Percentiles rank a stretch among this genome's conserved stretches.
These are phyloP conservation scores for Strix occidentalis DNA, from an alignment of 2,797 vertebrate genomes.

Conservation along the genomic window DNA sequence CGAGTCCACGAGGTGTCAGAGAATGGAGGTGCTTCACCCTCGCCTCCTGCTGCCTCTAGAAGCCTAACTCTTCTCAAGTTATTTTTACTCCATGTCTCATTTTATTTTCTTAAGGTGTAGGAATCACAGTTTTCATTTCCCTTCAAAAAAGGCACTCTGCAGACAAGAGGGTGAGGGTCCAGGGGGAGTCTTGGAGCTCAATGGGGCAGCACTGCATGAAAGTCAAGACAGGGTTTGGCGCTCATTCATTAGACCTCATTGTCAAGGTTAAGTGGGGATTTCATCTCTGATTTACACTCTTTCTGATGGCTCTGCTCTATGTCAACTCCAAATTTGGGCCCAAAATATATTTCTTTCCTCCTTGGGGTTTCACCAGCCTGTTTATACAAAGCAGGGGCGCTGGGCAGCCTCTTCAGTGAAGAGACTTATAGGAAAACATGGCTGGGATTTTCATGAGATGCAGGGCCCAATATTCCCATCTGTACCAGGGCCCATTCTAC, in stretches of 20 bases:
- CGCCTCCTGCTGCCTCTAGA: rapidly evolving
- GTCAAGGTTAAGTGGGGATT: slow-evolving; percentile 20
- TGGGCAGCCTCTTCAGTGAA: not conserved
- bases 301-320: not conserved
- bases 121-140: not conserved
- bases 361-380: not conserved
- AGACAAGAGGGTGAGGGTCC: rapidly evolving
- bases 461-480: not conserved
- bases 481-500: not conserved
- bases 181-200: rapidly evolving
- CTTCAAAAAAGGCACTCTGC: not conserved
- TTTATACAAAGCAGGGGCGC: not conserved
- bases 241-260: not conserved
- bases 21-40: not conserved
- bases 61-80: not conserved
- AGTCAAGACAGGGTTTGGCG: not conserved
- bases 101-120: not conserved
- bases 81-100: not conserved
- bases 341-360: slow-evolving; percentile 3
- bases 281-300: slow-evolving; percentile 16
- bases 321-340: slow-evolving; percentile 8
- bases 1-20: not conserved
- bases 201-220: not conserved
- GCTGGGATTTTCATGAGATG: not conserved
- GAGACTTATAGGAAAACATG: not conserved